phyloP scores from a whole-genome alignment of 2,888 invertebrate species.

The Strigamia transsilvanica region DNA sequence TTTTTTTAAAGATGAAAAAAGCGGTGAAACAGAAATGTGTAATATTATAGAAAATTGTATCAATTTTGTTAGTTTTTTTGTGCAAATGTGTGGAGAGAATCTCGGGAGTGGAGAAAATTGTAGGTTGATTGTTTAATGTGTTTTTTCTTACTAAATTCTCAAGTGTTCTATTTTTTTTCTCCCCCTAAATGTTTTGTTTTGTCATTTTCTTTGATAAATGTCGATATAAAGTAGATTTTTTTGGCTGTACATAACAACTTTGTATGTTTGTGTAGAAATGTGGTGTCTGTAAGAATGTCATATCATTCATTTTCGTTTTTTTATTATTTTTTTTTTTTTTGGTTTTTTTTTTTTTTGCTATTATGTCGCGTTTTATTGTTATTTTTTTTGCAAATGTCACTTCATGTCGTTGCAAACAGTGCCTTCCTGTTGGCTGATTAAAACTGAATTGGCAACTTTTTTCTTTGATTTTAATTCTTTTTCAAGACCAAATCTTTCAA shows the following conservation, averaged over 20 bases:
- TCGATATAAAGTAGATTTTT: background rate
- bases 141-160: background rate
- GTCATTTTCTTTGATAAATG: background rate
- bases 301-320: background rate
- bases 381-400: background rate
- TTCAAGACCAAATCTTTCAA: no score
- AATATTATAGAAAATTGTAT: conserved; percentile 1
- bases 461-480: background rate
- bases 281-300: conserved; percentile 13
- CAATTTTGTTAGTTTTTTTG: conserved; percentile 3
- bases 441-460: background rate
- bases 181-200: background rate
- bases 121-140: background rate
- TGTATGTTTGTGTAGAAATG: conserved; percentile 20
- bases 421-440: conserved; percentile 20
- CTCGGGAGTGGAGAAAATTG: conserved; percentile 14
- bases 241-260: conserved; percentile 1
- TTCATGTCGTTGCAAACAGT: conserved; percentile 4
- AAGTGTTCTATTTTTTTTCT: background rate
- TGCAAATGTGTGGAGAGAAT: conserved; percentile 20
- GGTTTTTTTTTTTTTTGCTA: background rate
- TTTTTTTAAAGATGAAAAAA: background rate
- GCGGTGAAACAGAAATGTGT: background rate
- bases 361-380: background rate
- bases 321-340: background rate